phyloP scores from a whole-genome alignment of 2,888 invertebrate species.

The Lithophane leautieri region DNA sequence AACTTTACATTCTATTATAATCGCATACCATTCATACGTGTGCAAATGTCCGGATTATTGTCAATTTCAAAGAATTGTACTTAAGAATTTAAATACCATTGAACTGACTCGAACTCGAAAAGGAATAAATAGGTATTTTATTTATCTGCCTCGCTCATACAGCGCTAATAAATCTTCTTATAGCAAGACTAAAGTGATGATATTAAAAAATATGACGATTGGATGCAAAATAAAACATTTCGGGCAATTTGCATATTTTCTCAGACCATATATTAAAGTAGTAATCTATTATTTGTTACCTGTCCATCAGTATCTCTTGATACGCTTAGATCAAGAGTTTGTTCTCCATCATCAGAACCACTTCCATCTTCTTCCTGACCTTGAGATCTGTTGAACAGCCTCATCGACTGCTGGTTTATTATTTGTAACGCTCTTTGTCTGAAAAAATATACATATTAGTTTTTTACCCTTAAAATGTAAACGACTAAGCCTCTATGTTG shows the following conservation, averaged over 20 bases:
- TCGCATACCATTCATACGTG: slow-evolving; percentile 62
- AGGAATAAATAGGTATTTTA: slow-evolving; percentile 54
- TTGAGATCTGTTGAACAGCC: slow-evolving; percentile 83
- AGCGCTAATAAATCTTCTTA: slow-evolving; percentile 53
- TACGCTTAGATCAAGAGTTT: slow-evolving; percentile 88
- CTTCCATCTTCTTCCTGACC: slow-evolving; percentile 87
- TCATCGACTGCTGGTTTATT: slow-evolving; percentile 87
- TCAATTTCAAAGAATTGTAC: slow-evolving; percentile 65
- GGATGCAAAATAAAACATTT: slow-evolving; percentile 30
- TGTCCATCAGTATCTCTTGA: slow-evolving; percentile 89
- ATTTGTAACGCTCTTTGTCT: slow-evolving; percentile 88
- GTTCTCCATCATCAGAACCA: slow-evolving; percentile 89
- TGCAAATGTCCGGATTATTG: slow-evolving; percentile 62
- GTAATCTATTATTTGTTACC: slow-evolving; percentile 71
- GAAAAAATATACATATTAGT: slow-evolving; percentile 50
- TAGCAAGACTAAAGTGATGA: slow-evolving; percentile 47
- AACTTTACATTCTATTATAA: slow-evolving; percentile 67
- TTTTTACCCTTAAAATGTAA: not conserved
- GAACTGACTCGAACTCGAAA: slow-evolving; percentile 53
- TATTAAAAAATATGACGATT: slow-evolving; percentile 43
- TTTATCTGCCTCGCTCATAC: slow-evolving; percentile 32
- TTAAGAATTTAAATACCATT: slow-evolving; percentile 60
- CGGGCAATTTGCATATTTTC: slow-evolving; percentile 43
- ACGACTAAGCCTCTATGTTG: not conserved
- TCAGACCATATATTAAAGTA: slow-evolving; percentile 11